These are phyloP conservation scores for Echeneis naucrates DNA, from an alignment of 2,797 vertebrate genomes.

Conservation along the genomic window DNA sequence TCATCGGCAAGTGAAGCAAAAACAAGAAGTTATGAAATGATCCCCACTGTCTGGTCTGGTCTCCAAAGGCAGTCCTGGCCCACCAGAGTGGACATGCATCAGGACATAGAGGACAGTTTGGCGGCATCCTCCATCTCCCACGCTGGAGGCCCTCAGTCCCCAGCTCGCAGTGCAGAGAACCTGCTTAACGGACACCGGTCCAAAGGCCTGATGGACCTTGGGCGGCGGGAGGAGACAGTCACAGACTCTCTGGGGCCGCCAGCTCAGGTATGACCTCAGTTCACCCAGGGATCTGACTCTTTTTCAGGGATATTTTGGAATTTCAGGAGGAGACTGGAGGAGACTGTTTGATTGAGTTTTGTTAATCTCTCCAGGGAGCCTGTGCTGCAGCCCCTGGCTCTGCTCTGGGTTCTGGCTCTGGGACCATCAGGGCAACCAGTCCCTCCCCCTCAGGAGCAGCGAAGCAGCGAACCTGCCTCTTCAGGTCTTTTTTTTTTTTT, in stretches of 20 bases:
- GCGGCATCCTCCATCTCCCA: conserved; percentile 94
- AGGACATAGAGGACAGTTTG: conserved; percentile 96
- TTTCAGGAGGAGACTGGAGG: neutral
- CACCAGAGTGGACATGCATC: conserved; percentile 94
- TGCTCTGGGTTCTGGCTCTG: conserved; percentile 74
- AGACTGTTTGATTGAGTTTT: neutral
- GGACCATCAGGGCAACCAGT: conserved; percentile 64
- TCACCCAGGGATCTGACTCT: neutral
- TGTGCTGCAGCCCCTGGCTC: conserved; percentile 65
- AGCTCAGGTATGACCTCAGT: conserved; percentile 48
- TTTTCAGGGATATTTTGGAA: neutral
- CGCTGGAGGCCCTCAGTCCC: conserved; percentile 89
- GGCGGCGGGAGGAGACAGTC: conserved; percentile 88
- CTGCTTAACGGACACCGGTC: conserved; percentile 94
- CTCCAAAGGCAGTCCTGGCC: conserved; percentile 94
- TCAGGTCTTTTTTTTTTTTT: conserved; percentile 74
- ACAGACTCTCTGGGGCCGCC: conserved; percentile 63
- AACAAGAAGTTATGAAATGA: neutral
- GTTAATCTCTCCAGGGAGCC: conserved; percentile 56
- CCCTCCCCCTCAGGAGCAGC: conserved; percentile 65
- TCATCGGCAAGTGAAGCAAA: neutral
- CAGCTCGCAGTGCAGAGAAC: conserved; percentile 90
- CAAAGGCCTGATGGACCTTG: conserved; percentile 89
- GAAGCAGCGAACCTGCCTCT: conserved; percentile 91
- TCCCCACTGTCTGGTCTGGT: neutral